These are phyloP conservation scores for Diuraphis noxia DNA, from an alignment of 1,140 invertebrate genomes.

Conservation along the genomic window DNA sequence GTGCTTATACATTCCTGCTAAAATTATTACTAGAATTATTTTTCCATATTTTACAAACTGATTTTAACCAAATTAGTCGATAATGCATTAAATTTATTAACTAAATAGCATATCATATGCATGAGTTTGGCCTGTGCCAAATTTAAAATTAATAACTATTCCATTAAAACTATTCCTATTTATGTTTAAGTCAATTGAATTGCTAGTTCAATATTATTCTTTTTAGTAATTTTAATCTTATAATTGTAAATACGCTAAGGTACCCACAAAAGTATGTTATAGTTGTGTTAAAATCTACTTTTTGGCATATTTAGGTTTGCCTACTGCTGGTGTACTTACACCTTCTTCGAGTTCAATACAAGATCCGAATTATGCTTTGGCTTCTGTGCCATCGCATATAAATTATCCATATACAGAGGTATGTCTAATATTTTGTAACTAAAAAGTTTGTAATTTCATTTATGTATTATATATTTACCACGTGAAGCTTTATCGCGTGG, in stretches of 20 bases:
- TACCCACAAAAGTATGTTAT: not conserved
- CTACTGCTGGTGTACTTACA: conserved; percentile 26
- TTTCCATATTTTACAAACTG: not conserved
- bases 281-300: not conserved
- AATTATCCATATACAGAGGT: conserved; percentile 50
- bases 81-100: not conserved
- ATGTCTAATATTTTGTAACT: not conserved
- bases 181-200: not conserved
- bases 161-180: not conserved
- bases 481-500: conserved; percentile 50
- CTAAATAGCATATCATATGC: conserved; percentile 2
- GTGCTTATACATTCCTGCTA: conserved; percentile 2
- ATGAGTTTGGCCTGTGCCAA: not conserved
- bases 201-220: not conserved
- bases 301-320: conserved; percentile 15
- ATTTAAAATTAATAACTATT: not conserved
- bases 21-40: not conserved
- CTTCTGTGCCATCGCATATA: conserved; percentile 15
- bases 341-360: conserved; percentile 31
- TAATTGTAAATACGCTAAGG: not conserved
- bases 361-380: conserved; percentile 32
- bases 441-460: not conserved
- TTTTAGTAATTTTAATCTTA: not conserved
- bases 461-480: no score
- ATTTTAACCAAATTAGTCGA: not conserved